A percentile compares a stretch with the other conserved stretches of the same genome.
Evolutionary conservation across 2,797 vertebrate species (phyloP).

Genomic region (Artibeus jamaicensis): DNA sequence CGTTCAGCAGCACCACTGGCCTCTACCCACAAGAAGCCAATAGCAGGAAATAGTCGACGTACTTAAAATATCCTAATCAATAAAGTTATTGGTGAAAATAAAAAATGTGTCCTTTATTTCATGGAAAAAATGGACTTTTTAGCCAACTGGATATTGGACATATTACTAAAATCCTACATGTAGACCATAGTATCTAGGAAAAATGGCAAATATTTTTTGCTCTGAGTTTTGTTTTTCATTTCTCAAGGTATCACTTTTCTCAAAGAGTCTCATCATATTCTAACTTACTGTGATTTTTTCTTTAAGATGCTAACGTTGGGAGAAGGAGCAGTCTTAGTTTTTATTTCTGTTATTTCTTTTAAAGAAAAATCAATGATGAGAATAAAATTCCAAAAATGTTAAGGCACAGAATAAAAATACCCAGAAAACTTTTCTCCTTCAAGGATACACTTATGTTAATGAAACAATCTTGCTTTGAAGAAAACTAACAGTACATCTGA

Average conservation of each 20-base stretch:
- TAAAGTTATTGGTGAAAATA: neutral
- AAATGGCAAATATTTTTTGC: constrained; percentile 49
- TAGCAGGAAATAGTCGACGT: neutral
- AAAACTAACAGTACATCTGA: constrained; percentile 36
- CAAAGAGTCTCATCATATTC: constrained; percentile 2
- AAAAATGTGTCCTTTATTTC: neutral
- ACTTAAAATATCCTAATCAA: neutral
- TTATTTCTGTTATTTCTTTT: constrained; percentile 9
- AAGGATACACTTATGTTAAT: constrained; percentile 37
- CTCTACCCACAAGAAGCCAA: neutral
- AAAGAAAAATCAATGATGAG: constrained; percentile 25
- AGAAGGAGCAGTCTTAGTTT: constrained; percentile 21
- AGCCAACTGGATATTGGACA: neutral
- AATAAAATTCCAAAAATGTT: constrained; percentile 42
- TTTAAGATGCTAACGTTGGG: constrained; percentile 11
- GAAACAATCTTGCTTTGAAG: constrained; percentile 45
- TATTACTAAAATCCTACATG: neutral
- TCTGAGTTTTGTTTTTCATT: constrained; percentile 27
- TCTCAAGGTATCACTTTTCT: constrained; percentile 55
- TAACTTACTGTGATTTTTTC: neutral
- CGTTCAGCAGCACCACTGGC: neutral
- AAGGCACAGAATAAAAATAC: constrained; percentile 45
- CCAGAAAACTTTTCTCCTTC: constrained; percentile 46
- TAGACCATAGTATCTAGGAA: constrained; percentile 4
- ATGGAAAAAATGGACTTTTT: neutral